A percentile compares a stretch with the other conserved stretches of the same genome.
Conservation (phyloP, 1,140 invertebrate genomes). For the Rhyacophila brunnea region DNA sequence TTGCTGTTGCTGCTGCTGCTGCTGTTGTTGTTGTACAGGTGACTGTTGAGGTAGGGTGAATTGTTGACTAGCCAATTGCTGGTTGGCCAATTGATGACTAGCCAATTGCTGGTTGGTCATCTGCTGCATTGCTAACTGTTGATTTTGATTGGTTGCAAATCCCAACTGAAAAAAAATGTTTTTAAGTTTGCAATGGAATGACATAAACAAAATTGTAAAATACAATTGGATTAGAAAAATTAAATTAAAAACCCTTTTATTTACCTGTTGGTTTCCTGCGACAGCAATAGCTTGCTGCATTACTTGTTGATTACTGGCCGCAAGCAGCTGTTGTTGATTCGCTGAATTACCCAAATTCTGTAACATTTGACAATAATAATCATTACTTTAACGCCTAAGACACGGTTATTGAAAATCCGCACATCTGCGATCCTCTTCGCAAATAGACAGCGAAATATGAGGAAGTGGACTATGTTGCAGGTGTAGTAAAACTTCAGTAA, state of each 20-base stretch:
- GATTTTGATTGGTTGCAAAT: background rate
- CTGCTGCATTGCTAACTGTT: background rate
- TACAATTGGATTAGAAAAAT: no score
- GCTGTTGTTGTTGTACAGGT: background rate
- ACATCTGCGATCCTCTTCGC: no score
- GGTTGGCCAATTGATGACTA: background rate
- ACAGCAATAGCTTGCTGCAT: background rate
- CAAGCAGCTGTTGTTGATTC: background rate
- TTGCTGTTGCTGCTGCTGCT: background rate
- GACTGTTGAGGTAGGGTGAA: background rate
- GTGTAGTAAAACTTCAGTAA: no score
- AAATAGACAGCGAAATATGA: no score
- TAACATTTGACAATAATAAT: no score
- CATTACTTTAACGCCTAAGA: no score
- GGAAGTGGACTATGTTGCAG: no score
- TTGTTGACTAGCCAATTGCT: background rate
- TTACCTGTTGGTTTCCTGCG: slow-evolving; percentile 1
- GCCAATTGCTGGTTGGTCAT: slow-evolving; percentile 1
- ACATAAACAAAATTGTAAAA: no score
- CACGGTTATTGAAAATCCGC: no score
- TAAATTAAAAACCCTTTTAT: background rate
- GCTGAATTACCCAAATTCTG: background rate
- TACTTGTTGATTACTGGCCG: background rate
- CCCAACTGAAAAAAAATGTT: no score
- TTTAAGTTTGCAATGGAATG: no score